phyloP scores from a whole-genome alignment of 2,113 vertebrate species.

The Proterorhinus semilunaris region DNA sequence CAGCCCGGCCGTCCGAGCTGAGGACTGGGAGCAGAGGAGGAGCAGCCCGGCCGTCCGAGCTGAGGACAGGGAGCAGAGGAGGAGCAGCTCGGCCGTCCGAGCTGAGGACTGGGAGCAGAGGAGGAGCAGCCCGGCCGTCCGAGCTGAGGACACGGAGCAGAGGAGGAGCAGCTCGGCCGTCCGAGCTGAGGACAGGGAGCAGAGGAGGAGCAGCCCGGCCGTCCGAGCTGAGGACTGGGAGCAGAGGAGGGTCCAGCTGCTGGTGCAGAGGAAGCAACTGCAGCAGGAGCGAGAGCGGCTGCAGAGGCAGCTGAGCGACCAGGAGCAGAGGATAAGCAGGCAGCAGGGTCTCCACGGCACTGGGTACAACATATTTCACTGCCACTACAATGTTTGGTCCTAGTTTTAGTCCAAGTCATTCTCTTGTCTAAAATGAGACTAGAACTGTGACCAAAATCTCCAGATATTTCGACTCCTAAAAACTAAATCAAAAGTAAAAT shows the following conservation, averaged over 20 bases:
- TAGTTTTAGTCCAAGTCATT: too few species aligned
- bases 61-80: conserved; percentile 81
- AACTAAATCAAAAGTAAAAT: too few species aligned
- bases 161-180: too few species aligned
- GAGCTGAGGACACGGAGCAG: conserved; percentile 86
- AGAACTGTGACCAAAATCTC: too few species aligned
- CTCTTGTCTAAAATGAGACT: too few species aligned
- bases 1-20: too few species aligned
- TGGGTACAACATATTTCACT: too few species aligned
- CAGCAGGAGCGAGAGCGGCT: conserved; percentile 89
- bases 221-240: conserved; percentile 77
- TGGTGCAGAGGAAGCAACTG: conserved; percentile 92
- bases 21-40: too few species aligned
- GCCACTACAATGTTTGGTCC: too few species aligned
- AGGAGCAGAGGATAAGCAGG: conserved; percentile 84
- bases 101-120: conserved; percentile 87
- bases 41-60: conserved; percentile 56
- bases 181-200: too few species aligned
- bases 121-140: conserved; percentile 86
- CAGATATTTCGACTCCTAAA: too few species aligned
- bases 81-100: conserved; percentile 79
- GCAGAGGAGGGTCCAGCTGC: conserved; percentile 82
- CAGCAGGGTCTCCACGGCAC: background rate
- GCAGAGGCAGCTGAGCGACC: conserved; percentile 83
- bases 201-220: conserved; percentile 28